Percentiles rank a stretch among this genome's conserved stretches.
phyloP scores from a whole-genome alignment of 2,888 invertebrate genomes.

The Lasioglossum malachurum region DNA sequence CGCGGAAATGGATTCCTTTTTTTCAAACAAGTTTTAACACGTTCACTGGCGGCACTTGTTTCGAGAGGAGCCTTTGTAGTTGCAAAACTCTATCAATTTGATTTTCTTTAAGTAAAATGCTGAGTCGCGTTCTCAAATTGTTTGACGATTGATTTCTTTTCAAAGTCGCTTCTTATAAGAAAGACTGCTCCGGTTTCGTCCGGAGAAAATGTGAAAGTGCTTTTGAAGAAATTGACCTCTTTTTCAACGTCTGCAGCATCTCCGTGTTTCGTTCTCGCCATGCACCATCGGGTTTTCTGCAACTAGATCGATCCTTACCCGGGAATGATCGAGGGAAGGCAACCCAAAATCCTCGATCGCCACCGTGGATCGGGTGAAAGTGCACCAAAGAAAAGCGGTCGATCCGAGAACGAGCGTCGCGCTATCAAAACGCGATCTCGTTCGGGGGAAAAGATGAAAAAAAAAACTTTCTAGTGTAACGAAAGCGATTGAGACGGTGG shows the following conservation, averaged over 20 bases:
- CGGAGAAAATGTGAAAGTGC: slow-evolving; percentile 83
- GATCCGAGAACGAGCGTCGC: slow-evolving; percentile 51
- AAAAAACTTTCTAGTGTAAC: slow-evolving; percentile 64
- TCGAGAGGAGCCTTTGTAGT: neutral
- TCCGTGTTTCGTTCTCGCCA: neutral
- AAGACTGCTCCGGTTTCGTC: slow-evolving; percentile 24
- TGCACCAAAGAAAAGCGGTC: slow-evolving; percentile 29
- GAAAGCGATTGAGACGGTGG: slow-evolving; percentile 50
- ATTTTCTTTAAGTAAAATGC: neutral
- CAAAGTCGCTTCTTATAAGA: neutral
- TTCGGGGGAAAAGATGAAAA: slow-evolving; percentile 36
- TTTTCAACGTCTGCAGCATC: slow-evolving; percentile 59
- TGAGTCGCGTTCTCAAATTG: neutral
- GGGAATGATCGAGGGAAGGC: neutral
- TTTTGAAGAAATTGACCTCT: slow-evolving; percentile 78
- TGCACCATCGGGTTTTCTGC: neutral
- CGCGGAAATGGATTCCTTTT: neutral
- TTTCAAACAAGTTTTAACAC: neutral
- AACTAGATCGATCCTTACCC: neutral
- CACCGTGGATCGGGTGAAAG: slow-evolving; percentile 63
- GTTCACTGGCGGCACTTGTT: neutral
- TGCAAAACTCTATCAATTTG: neutral
- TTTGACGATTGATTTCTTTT: neutral
- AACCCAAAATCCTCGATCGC: neutral
- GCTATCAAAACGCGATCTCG: slow-evolving; percentile 60